These are phyloP conservation scores for Ips typographus DNA, from an alignment of 1,140 invertebrate genomes.

Conservation along the genomic window DNA sequence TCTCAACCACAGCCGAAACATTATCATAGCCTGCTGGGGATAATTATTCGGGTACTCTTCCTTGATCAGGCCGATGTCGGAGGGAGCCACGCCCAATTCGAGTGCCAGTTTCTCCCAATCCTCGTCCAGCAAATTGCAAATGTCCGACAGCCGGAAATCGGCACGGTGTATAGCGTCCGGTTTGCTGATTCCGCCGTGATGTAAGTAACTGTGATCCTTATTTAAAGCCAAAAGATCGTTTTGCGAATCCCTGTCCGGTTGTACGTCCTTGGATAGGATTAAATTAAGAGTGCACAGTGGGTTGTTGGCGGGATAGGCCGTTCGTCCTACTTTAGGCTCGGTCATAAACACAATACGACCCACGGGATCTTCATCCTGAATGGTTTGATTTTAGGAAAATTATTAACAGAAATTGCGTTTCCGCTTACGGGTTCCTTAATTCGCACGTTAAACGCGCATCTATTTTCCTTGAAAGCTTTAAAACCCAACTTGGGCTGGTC, in stretches of 20 bases:
- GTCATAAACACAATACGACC: conserved; percentile 94
- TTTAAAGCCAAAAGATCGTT: conserved; percentile 68
- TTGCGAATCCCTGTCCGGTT: conserved; percentile 69
- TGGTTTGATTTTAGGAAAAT: conserved; percentile 14
- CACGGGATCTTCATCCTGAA: conserved; percentile 70
- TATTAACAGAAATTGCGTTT: background rate
- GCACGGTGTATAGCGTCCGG: conserved; percentile 72
- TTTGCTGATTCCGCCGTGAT: conserved; percentile 61
- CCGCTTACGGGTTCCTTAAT: conserved; percentile 71
- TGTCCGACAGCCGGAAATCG: conserved; percentile 75
- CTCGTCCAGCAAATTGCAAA: conserved; percentile 71
- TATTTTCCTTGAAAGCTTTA: conserved; percentile 92
- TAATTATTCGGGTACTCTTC: conserved; percentile 69
- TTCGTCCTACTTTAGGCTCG: conserved; percentile 80
- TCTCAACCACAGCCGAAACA: conserved; percentile 69
- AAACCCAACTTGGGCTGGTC: conserved; percentile 86
- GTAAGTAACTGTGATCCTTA: conserved; percentile 66
- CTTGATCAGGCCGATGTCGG: conserved; percentile 72
- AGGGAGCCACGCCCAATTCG: conserved; percentile 67
- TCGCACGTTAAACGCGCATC: conserved; percentile 85
- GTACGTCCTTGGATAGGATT: conserved; percentile 75
- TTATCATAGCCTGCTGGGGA: conserved; percentile 74
- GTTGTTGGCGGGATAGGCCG: conserved; percentile 77
- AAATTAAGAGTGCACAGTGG: conserved; percentile 92
- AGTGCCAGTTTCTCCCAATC: conserved; percentile 76